Evolutionary conservation across 2,113 vertebrate species (phyloP), one percentile per base, ranked within the genome.

Genomic region (Pitta sordida): DNA sequence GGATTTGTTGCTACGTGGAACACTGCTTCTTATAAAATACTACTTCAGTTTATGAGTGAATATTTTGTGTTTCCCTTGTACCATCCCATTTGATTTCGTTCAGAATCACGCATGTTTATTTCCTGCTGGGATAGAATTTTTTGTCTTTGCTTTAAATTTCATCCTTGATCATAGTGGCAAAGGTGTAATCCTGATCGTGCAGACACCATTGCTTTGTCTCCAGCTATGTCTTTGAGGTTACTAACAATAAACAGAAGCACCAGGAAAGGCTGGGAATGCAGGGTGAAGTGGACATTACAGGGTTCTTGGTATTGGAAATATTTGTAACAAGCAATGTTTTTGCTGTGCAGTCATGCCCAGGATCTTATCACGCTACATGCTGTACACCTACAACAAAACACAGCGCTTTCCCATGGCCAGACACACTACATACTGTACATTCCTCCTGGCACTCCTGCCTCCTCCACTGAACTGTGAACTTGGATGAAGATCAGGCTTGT

Each of bases 71-170:
- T 96, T 93, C 51, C n/a, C 29, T 74, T 83, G 63, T 59, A 76
- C 46, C 51, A 36, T 36, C 37, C 39, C 44, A 37, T 63, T 68
- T 83, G 51, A 91, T 92, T 91, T 86, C 19, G 11, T 30, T 74
- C 67, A 81, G 91, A 85, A 55, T 39, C 43, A 64, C 43, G 24
- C 37, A 3, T 16, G 3, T 59, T 90, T 68, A 93, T 39, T 89
- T 93, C 82, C 73, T 90, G 30, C 23, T 71, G 41, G 23, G 64
- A 55, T 24, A 13, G 37, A 90, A 87, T 91, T 75, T 71, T n/a
- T 83, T 77, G 32, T 52, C 56, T 73, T 92, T 84, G 22, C 43
- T 77, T 88, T 86, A 69, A 55, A 86, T 86, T 62, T 95, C 73
- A 91, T 85, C 43, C 27, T 86, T 83, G 30, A n/a, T 85, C 53